A percentile compares a stretch with the other conserved stretches of the same genome.
Conservation (phyloP, 2,113 vertebrate species). For the Nycticorax nycticorax region DNA sequence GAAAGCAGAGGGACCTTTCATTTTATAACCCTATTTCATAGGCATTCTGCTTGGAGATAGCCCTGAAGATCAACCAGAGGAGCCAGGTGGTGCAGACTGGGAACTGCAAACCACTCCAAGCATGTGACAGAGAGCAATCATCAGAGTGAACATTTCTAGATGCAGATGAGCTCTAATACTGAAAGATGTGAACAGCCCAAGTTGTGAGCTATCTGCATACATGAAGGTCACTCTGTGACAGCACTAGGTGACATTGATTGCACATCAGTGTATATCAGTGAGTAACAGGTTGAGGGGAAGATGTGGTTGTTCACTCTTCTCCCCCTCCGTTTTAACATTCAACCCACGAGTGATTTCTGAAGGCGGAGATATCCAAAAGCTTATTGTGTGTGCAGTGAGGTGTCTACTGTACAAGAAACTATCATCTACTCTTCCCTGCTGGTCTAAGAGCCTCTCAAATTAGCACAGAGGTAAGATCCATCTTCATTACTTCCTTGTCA, state of each 20-base stretch:
- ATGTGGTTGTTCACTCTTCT: background rate
- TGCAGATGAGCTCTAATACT: background rate
- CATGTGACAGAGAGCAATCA: background rate
- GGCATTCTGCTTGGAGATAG: background rate
- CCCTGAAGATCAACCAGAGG: background rate
- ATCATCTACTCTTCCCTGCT: background rate
- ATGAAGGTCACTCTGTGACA: background rate
- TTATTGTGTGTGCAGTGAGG: background rate
- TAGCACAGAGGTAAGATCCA: background rate
- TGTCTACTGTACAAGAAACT: background rate
- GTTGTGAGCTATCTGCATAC: background rate
- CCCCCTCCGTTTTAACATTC: background rate
- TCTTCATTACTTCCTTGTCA: background rate
- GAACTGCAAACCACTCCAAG: background rate
- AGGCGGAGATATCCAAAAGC: background rate
- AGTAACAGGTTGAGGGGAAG: background rate
- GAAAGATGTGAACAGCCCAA: background rate
- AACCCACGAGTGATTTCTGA: background rate
- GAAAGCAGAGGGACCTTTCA: background rate
- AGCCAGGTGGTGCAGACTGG: background rate
- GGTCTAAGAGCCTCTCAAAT: background rate
- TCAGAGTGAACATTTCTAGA: background rate
- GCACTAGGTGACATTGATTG: background rate
- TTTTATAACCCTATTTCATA: background rate
- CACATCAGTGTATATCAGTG: background rate